Evolutionary conservation across 2,797 vertebrate genomes (phyloP), one percentile per base, ranked within the genome.

Genomic region (Chelmon rostratus): DNA sequence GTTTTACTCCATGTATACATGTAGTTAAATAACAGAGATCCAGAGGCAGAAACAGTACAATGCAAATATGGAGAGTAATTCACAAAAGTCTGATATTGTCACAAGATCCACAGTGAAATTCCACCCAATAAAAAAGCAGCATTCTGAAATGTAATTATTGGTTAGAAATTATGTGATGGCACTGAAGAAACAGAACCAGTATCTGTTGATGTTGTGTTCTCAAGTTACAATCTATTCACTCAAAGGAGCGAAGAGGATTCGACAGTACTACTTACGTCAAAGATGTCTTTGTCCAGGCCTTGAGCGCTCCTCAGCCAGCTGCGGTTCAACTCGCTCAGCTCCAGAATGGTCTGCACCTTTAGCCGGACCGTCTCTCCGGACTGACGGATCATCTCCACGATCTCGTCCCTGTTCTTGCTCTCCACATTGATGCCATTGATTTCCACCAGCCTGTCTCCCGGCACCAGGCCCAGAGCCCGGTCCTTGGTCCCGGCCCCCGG

Each of bases 371-470:
- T 95, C 50, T 99, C 97, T 44, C 97, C 98, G 0, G 98, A 99
- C 86, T 98, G 98, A 76, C 97, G 97, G 91, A 99, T 99, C 97
- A 98, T 99, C 94, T 99, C 98, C 92, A 99, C 98, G 0, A 99
- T 99, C 93, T 99, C 98, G 8, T 99, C 98, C 75, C 98, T 94
- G 90, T 88, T 97, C 86, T 97, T 98, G 88, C 44, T 98, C 91
- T 99, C 98, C 93, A 99, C 98, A 0, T 99, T 98, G 74, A 93
- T 67, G 11, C 97, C 96, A 0, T 99, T 99, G 93, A 99, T 98
- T 91, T 99, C 98, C 82, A 99, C 97, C 77, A 99, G 91, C 8
- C 97, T 96, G 88, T 99, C 98, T 0, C 98, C 98, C 0, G 98
- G 98, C 76, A 98, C 97, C 92, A 99, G 90, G 7, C 97, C 98